Conservation (phyloP, 2,797 vertebrate species). For the Sebastes cheni region DNA sequence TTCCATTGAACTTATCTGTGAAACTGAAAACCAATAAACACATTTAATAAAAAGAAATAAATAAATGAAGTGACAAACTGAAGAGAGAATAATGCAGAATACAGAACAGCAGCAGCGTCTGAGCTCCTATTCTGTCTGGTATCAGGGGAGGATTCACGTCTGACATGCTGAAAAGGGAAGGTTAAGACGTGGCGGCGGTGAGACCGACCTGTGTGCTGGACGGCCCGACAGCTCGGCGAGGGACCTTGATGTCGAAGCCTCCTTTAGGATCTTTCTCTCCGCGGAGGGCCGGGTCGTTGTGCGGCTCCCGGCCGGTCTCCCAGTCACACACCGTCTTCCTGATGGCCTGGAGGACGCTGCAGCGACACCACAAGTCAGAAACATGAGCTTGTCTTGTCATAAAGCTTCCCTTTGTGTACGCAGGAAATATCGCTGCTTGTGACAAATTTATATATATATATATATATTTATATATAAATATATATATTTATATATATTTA, state of each 20-base stretch:
- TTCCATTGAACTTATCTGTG: too few species aligned
- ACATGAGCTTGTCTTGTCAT: neutral
- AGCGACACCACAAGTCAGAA: neutral
- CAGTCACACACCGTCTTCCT: constrained; percentile 98
- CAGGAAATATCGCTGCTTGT: neutral
- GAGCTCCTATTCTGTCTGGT: neutral
- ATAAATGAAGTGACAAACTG: too few species aligned
- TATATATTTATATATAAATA: too few species aligned
- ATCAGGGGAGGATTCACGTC: too few species aligned
- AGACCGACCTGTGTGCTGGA: constrained; percentile 93
- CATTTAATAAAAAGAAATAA: too few species aligned
- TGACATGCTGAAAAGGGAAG: too few species aligned
- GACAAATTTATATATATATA: neutral
- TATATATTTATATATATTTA: too few species aligned
- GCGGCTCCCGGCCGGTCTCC: constrained; percentile 94
- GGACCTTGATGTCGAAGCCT: constrained; percentile 98
- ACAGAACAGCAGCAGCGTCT: neutral
- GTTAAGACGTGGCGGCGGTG: neutral
- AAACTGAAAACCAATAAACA: too few species aligned
- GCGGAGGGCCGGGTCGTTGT: constrained; percentile 95
- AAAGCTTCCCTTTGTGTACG: neutral
- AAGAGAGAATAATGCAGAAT: neutral
- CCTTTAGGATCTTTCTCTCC: constrained; percentile 99
- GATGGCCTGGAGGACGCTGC: constrained; percentile 97
- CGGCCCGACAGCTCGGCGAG: constrained; percentile 94